Evolutionary conservation across 2,888 invertebrate species (phyloP).

Genomic region (Ceraclea dissimilis): DNA sequence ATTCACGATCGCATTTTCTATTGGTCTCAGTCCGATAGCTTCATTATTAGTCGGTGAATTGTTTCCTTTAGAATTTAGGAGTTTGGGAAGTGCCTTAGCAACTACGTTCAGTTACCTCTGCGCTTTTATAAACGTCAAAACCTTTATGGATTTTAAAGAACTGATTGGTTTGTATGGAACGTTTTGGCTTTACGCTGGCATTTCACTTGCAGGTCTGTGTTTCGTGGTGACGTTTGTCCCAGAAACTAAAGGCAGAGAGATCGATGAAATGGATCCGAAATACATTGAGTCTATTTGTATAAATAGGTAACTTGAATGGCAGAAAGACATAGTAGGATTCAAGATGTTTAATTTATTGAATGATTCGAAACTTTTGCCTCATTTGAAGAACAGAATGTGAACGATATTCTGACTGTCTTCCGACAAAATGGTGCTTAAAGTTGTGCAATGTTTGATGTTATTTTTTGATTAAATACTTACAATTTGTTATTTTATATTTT

Average conservation of each 20-base stretch:
- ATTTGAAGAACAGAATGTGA: neutral
- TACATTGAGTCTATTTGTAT: conserved; percentile 51
- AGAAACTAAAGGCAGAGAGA: conserved; percentile 83
- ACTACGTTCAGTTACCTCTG: conserved; percentile 81
- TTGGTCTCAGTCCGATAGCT: conserved; percentile 71
- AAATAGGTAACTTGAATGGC: conserved; percentile 37
- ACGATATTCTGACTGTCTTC: neutral
- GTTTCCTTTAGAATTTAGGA: conserved; percentile 64
- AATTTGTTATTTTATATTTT: too few relatives aligned
- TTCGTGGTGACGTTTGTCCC: conserved; percentile 81
- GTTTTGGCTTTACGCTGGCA: conserved; percentile 80
- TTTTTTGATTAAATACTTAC: too few relatives aligned
- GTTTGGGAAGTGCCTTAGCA: conserved; percentile 62
- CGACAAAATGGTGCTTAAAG: too few relatives aligned
- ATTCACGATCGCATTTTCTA: conserved; percentile 74
- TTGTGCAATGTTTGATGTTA: too few relatives aligned
- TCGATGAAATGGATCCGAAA: conserved; percentile 79
- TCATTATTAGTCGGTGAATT: conserved; percentile 64
- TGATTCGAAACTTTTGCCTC: too few relatives aligned
- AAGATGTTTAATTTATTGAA: too few relatives aligned
- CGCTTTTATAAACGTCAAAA: conserved; percentile 77
- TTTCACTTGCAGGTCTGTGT: conserved; percentile 69
- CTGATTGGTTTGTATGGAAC: conserved; percentile 70
- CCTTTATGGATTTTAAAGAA: conserved; percentile 71
- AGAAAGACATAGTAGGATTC: too few relatives aligned